These are phyloP conservation scores for Tiphia femorata DNA, from an alignment of 2,888 invertebrate genomes.

Conservation along the genomic window DNA sequence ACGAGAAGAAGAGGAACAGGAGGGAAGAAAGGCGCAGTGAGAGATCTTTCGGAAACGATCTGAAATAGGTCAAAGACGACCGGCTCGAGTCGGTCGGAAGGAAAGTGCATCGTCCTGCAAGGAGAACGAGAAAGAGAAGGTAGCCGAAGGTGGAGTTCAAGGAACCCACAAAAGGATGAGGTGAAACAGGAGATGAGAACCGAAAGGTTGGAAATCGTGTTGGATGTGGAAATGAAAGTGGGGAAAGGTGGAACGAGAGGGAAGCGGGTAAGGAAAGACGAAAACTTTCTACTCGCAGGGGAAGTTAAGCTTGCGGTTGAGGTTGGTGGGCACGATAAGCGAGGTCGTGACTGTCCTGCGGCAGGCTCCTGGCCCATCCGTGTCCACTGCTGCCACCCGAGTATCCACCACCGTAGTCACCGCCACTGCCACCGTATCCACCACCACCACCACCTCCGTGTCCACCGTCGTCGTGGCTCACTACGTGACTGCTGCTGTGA, in stretches of 20 bases:
- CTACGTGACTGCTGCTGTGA: constrained; percentile 78
- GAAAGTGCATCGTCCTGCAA: too few species aligned
- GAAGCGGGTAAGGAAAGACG: constrained; percentile 2
- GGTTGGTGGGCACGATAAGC: constrained; percentile 85
- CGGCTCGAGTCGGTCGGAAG: too few species aligned
- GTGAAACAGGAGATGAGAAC: constrained; percentile 20
- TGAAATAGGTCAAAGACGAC: too few species aligned
- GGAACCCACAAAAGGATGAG: not conserved
- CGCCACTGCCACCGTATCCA: constrained; percentile 73
- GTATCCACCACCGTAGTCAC: constrained; percentile 72
- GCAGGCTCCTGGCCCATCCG: constrained; percentile 80
- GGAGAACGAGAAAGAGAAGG: constrained; percentile 11
- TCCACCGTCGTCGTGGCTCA: constrained; percentile 77
- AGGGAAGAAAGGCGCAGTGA: constrained; percentile 5
- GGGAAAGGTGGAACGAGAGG: constrained; percentile 8
- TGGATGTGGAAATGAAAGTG: not conserved
- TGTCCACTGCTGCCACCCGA: constrained; percentile 72
- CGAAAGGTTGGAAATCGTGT: constrained; percentile 11
- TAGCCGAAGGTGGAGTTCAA: constrained; percentile 5
- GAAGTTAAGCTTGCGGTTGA: constrained; percentile 64
- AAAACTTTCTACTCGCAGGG: constrained; percentile 34
- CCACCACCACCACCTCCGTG: constrained; percentile 71
- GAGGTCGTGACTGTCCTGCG: constrained; percentile 76
- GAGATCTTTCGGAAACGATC: too few species aligned
- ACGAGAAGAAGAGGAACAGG: constrained; percentile 24